Evolutionary conservation across 1,140 invertebrate genomes (phyloP).

Genomic region (Sycophila sp.): DNA sequence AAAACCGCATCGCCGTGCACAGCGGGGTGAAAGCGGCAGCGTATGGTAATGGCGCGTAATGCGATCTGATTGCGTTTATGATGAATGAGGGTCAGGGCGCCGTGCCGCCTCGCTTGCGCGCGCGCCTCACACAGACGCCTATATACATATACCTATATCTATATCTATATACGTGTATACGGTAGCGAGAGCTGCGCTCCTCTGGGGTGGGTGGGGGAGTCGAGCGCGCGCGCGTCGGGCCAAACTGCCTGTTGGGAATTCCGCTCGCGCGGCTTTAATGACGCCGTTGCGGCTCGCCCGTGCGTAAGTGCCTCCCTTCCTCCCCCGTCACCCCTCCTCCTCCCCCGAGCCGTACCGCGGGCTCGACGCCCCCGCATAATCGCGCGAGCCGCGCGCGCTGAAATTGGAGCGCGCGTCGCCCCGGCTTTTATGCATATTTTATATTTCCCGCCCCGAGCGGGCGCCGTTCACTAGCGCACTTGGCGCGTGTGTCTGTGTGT

Average conservation of each 20-base stretch:
- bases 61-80: slow-evolving; percentile 54
- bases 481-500: no score
- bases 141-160: no score
- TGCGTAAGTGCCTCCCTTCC: slow-evolving; percentile 20
- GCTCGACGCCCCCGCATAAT: background rate
- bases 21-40: slow-evolving; percentile 17
- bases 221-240: background rate
- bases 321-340: background rate
- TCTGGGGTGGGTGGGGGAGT: no score
- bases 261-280: slow-evolving; percentile 48
- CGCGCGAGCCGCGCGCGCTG: background rate
- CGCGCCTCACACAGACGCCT: no score
- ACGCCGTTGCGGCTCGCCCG: slow-evolving; percentile 36
- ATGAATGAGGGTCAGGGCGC: slow-evolving; percentile 45
- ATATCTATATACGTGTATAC: no score
- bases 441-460: background rate
- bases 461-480: no score
- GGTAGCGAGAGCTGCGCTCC: no score
- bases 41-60: slow-evolving; percentile 54
- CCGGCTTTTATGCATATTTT: slow-evolving; percentile 16
- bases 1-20: background rate
- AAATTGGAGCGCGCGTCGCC: background rate
- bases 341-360: no score
- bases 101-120: slow-evolving; percentile 33
- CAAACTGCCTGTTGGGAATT: slow-evolving; percentile 43